phyloP scores from a whole-genome alignment of 2,797 vertebrate genomes.

The Chaetophractus vellerosus region DNA sequence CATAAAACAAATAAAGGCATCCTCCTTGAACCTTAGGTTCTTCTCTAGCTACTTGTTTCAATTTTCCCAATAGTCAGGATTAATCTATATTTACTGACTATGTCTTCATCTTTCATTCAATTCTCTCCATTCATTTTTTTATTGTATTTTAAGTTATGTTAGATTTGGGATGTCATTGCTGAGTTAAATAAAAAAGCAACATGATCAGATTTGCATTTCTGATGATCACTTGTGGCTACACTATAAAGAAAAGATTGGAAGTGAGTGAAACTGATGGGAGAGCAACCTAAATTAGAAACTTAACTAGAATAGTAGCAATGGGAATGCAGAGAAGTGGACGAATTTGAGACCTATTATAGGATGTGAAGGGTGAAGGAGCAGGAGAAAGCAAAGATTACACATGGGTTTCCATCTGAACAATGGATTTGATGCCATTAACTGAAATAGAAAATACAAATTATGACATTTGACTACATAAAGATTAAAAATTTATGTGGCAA shows the following conservation, averaged over 20 bases:
- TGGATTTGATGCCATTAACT: neutral
- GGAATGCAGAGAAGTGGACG: neutral
- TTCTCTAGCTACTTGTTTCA: neutral
- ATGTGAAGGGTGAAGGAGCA: constrained; percentile 1
- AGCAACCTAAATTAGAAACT: neutral
- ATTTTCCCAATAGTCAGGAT: neutral
- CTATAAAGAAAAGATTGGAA: neutral
- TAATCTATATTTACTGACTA: neutral
- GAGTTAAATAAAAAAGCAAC: neutral
- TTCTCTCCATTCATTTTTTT: neutral
- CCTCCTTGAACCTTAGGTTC: neutral
- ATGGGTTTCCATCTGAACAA: neutral
- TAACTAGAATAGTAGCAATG: neutral
- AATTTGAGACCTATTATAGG: neutral
- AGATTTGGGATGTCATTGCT: neutral
- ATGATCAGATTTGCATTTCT: neutral
- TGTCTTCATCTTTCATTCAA: neutral
- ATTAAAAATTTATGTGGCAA: neutral
- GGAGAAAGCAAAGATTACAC: constrained; percentile 5
- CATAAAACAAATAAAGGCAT: neutral
- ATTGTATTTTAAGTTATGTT: neutral
- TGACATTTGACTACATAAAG: neutral
- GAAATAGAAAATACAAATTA: neutral
- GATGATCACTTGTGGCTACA: neutral
- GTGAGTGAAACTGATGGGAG: neutral